Conservation (phyloP, 2,797 vertebrate species). For the Ispidina picta region DNA sequence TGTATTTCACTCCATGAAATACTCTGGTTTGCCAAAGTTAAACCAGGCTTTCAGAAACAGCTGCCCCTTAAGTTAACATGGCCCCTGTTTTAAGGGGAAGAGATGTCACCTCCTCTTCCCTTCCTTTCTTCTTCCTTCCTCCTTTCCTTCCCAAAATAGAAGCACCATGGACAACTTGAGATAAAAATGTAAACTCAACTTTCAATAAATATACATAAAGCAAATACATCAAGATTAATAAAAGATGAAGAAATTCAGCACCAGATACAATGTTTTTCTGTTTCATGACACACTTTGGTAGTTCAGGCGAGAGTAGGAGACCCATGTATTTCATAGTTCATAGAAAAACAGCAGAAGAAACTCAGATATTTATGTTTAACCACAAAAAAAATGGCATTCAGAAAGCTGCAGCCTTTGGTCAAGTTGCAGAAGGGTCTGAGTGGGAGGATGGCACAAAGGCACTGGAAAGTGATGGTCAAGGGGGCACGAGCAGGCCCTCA, state of each 20-base stretch:
- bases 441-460: conserved; percentile 35
- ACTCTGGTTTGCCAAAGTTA: neutral
- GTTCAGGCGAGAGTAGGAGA: neutral
- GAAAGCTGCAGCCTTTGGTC: conserved; percentile 5
- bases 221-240: neutral
- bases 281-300: neutral
- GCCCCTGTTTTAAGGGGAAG: neutral
- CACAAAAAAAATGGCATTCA: neutral
- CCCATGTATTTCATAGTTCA: neutral
- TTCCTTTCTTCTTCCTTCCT: neutral
- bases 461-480: conserved; percentile 8
- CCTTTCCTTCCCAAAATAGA: neutral
- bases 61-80: neutral
- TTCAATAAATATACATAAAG: neutral
- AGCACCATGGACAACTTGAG: neutral
- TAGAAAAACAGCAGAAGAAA: neutral
- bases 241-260: conserved; percentile 17
- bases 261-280: neutral
- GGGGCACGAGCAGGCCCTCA: neutral
- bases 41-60: neutral
- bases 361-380: conserved; percentile 16
- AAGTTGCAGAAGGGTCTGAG: conserved; percentile 17
- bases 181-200: neutral
- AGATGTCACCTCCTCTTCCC: neutral
- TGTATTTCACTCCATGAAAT: neutral